Percentiles rank a stretch among this genome's conserved stretches.
Conservation (phyloP, 2,113 vertebrate species). For the Calidris pugnax region DNA sequence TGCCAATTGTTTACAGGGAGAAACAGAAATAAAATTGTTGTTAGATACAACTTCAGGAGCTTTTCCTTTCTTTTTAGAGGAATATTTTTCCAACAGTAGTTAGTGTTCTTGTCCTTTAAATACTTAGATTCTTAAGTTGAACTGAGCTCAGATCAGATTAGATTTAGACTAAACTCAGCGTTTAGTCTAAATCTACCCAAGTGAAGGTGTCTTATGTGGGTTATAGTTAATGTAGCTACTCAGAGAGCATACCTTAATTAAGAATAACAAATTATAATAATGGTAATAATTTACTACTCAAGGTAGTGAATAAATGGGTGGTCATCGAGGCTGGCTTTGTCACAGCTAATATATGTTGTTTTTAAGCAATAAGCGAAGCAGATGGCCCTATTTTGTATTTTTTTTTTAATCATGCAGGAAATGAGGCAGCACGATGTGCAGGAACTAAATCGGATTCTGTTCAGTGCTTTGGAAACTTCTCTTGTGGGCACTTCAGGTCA, state of each 20-base stretch:
- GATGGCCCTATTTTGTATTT: background rate
- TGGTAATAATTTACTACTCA: background rate
- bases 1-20: background rate
- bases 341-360: background rate
- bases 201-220: background rate
- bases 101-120: background rate
- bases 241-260: background rate
- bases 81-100: background rate
- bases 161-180: no score
- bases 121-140: background rate
- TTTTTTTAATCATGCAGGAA: constrained; percentile 77
- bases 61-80: background rate
- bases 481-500: constrained; percentile 90
- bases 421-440: constrained; percentile 97
- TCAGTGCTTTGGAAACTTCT: constrained; percentile 94
- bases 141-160: no score
- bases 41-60: background rate
- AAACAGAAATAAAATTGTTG: background rate
- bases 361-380: background rate
- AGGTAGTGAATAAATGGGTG: background rate
- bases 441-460: constrained; percentile 94
- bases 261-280: background rate
- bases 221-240: background rate
- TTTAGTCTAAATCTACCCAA: background rate
- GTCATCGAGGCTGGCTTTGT: background rate